Evolutionary conservation across 2,113 vertebrate species (phyloP).

Genomic region (Atrichornis clamosus): DNA sequence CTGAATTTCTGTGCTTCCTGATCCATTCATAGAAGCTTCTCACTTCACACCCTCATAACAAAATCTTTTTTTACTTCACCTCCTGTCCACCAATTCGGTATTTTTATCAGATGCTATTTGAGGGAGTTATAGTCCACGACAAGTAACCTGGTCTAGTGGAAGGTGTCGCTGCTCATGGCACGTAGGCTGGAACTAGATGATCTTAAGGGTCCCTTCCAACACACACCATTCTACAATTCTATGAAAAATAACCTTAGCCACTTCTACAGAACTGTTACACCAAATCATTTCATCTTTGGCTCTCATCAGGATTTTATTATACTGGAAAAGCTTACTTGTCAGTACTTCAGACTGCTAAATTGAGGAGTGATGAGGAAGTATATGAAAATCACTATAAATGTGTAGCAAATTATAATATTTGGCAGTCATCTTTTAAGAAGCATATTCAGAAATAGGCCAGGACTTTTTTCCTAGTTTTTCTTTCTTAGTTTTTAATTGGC

Average conservation of each 20-base stretch:
- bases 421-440: neutral
- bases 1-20: neutral
- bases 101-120: neutral
- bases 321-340: neutral
- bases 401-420: neutral
- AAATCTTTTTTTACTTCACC: neutral
- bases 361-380: neutral
- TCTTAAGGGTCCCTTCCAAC: neutral
- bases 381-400: neutral
- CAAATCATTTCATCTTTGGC: neutral
- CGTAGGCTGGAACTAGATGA: neutral
- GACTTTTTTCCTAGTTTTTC: neutral
- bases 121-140: neutral
- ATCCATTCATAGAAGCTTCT: neutral
- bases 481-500: neutral
- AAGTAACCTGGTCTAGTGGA: neutral
- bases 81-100: neutral
- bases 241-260: neutral
- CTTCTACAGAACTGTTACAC: neutral
- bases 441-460: neutral
- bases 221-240: neutral
- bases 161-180: neutral
- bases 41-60: neutral
- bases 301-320: neutral
- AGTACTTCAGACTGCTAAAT: neutral